Base-by-base conservation (phyloP, 1,140 invertebrate genomes). In the Drosophila takahashii region DNA sequence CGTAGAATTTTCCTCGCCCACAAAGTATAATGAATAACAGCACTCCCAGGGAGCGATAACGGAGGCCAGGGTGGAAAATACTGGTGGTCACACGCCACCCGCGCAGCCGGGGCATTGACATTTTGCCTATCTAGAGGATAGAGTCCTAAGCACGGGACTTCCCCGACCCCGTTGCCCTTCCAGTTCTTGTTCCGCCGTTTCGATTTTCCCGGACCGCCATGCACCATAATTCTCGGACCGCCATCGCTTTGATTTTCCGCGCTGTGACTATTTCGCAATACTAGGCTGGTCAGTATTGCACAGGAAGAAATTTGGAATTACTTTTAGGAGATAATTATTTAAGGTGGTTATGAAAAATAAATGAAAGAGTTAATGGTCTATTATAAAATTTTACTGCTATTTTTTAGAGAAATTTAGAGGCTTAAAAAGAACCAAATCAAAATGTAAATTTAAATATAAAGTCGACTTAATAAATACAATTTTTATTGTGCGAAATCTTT, bases 171-270 rank as follows among this genome's bases (percentile, higher is more conserved):
- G 11, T n/a, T 41, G 3, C 11, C 51, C 26, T 32, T 62, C 36
- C 18, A 9, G 42, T 32, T 47, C 34, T 16, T 10, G 15, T 27
- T 44, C 37, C 2, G 11, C 58, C 26, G 62, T 32, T 41, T 37
- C 58, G 27, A 51, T 65, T 51, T 67, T 67, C 36, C 64, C 45
- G 36, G 18, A 15, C 34, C 56, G 62, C 18, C 62, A 39, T 45
- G 26, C 32, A 58, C 58, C 50, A 66, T 72, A 79, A 74, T 83
- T 81, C 61, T 65, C 75, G 53, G 32, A 41, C 26, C 61, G 77
- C 69, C 57, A 45, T 48, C 45, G 60, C 60, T 79, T 79, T 83
- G 80, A 83, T 84, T 84, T 79, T 83, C 56, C 70, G 60, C 60
- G 76, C 71, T 56, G 80, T 71, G 80, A 79, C 64, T 54, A 65